A percentile compares a stretch with the other conserved stretches of the same genome.
These are phyloP conservation scores for Athetis lepigone DNA, from an alignment of 2,888 invertebrate species.

Conservation along the genomic window DNA sequence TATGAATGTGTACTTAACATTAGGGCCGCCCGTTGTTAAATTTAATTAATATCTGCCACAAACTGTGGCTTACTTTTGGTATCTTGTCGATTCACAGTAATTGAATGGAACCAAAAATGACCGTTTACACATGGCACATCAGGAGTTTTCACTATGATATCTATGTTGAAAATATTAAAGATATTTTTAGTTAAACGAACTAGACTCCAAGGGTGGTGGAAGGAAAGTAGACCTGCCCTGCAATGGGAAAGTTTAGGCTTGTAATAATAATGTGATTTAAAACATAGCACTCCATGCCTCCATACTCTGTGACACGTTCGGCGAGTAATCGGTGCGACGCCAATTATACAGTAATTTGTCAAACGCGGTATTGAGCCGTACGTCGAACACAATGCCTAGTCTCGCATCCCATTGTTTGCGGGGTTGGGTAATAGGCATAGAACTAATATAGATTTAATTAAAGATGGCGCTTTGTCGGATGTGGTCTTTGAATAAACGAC, in stretches of 20 bases:
- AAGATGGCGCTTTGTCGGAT: background rate
- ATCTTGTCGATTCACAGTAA: background rate
- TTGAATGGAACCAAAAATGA: too few relatives aligned
- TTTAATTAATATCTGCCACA: background rate
- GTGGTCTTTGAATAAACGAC: background rate
- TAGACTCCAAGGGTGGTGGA: too few relatives aligned
- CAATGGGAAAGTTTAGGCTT: too few relatives aligned
- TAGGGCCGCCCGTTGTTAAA: too few relatives aligned
- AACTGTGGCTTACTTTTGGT: background rate
- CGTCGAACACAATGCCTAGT: conserved; percentile 29
- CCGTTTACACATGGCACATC: too few relatives aligned
- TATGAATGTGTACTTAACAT: too few relatives aligned
- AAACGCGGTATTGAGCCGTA: conserved; percentile 24
- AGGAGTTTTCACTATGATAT: too few relatives aligned
- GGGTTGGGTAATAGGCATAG: conserved; percentile 3
- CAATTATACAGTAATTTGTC: conserved; percentile 56
- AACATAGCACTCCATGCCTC: conserved; percentile 7
- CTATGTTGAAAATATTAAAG: too few relatives aligned
- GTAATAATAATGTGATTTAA: background rate
- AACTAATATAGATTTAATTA: conserved; percentile 40
- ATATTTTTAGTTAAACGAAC: too few relatives aligned
- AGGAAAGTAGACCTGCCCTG: too few relatives aligned
- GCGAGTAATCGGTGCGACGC: conserved; percentile 35
- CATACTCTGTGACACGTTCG: conserved; percentile 16
- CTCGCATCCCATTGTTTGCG: conserved; percentile 36